These are phyloP conservation scores for Sebastes oblongus DNA, from an alignment of 2,797 vertebrate genomes.

Conservation along the genomic window DNA sequence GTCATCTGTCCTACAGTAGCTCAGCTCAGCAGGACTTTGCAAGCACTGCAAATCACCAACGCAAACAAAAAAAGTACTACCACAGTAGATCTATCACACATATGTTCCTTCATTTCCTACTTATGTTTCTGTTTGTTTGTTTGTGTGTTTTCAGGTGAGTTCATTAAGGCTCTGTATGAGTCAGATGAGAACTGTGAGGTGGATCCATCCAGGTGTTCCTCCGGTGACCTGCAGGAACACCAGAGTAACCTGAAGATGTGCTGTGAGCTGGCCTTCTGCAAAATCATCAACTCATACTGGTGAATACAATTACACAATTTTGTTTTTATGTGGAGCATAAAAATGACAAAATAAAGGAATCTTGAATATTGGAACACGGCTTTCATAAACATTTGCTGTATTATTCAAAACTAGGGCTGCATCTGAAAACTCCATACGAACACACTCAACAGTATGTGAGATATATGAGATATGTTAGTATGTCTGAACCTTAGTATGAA, in stretches of 20 bases:
- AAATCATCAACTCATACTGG: slow-evolving; percentile 95
- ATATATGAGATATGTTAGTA: too few species aligned
- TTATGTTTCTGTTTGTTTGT: not conserved
- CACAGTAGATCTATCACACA: not conserved
- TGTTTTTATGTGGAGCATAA: too few species aligned
- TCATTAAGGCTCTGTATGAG: slow-evolving; percentile 97
- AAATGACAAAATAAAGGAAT: too few species aligned
- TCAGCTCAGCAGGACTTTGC: not conserved
- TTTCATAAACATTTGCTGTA: not conserved
- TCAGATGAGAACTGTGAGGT: slow-evolving; percentile 99
- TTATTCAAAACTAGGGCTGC: not conserved
- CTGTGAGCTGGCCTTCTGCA: slow-evolving; percentile 99
- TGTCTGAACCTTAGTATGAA: too few species aligned
- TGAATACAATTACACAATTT: slow-evolving; percentile 18
- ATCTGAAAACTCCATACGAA: too few species aligned
- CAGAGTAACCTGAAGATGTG: slow-evolving; percentile 99
- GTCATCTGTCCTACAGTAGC: not conserved
- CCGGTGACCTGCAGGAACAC: slow-evolving; percentile 91
- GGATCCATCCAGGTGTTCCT: slow-evolving; percentile 93
- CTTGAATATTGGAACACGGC: not conserved
- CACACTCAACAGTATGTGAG: too few species aligned
- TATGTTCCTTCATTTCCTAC: not conserved
- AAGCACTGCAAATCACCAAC: not conserved
- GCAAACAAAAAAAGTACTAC: not conserved
- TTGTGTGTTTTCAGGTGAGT: slow-evolving; percentile 86